Conservation (phyloP, 2,113 vertebrate species). For the Oostethus manadensis region DNA sequence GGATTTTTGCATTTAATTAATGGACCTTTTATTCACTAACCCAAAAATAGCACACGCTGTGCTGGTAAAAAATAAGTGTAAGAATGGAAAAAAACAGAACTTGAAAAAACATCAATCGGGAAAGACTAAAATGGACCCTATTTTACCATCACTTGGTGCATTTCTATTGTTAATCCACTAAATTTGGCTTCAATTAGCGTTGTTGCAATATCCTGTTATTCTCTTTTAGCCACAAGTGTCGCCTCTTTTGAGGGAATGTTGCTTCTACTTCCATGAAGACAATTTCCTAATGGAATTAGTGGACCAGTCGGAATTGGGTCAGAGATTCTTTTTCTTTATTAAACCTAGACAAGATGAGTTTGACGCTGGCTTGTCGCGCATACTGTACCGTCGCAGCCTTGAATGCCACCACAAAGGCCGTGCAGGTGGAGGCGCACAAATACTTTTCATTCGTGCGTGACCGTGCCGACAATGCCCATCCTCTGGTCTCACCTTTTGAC, state of each 20-base stretch:
- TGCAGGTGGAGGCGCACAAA: constrained; percentile 3
- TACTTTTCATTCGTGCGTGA: neutral
- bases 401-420: neutral
- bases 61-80: no score
- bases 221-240: neutral
- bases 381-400: neutral
- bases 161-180: no score
- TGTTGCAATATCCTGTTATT: no score
- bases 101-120: no score
- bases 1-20: no score
- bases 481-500: constrained; percentile 13
- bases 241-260: constrained; percentile 30
- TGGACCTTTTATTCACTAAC: no score
- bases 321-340: constrained; percentile 27
- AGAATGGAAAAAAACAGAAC: no score
- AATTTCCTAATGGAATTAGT: constrained; percentile 40
- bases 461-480: neutral
- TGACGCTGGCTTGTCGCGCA: neutral
- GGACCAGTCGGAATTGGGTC: constrained; percentile 49
- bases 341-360: constrained; percentile 18
- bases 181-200: no score
- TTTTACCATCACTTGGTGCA: no score
- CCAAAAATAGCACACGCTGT: no score
- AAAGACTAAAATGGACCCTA: no score
- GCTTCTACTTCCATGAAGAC: constrained; percentile 36